phyloP scores from a whole-genome alignment of 2,888 invertebrate genomes.

The Pollenia amentaria region DNA sequence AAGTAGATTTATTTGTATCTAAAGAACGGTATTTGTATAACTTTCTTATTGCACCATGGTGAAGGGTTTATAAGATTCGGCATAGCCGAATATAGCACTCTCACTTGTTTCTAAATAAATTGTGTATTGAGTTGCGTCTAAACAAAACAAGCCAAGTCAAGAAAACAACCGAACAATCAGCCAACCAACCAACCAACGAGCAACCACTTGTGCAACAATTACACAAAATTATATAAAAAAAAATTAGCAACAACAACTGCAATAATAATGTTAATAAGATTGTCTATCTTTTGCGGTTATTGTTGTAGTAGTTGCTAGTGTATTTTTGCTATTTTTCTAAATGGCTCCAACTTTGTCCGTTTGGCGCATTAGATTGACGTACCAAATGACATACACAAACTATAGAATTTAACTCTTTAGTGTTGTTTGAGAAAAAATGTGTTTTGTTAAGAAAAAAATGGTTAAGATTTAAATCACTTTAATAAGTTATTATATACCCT shows the following conservation, averaged over 20 bases:
- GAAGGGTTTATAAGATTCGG: too few relatives aligned
- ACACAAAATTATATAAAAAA: slow-evolving; percentile 80
- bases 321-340: slow-evolving; percentile 54
- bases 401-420: slow-evolving; percentile 31
- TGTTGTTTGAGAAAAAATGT: slow-evolving; percentile 16
- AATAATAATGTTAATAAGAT: slow-evolving; percentile 74
- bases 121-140: slow-evolving; percentile 68
- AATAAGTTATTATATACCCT: slow-evolving; percentile 12
- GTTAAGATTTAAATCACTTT: slow-evolving; percentile 24
- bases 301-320: slow-evolving; percentile 52
- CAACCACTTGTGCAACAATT: slow-evolving; percentile 82
- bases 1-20: too few relatives aligned
- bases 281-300: slow-evolving; percentile 63
- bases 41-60: too few relatives aligned
- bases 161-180: slow-evolving; percentile 49
- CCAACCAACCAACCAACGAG: slow-evolving; percentile 66
- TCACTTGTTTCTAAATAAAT: slow-evolving; percentile 4
- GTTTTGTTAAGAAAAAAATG: slow-evolving; percentile 2
- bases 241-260: slow-evolving; percentile 80
- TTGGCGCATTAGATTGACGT: slow-evolving; percentile 68
- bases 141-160: slow-evolving; percentile 56
- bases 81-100: too few relatives aligned
- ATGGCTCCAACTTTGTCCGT: slow-evolving; percentile 62
- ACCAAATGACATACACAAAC: slow-evolving; percentile 66
- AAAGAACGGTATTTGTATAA: too few relatives aligned